These are phyloP conservation scores for Sterrhoptilus dennistouni DNA, from an alignment of 2,113 vertebrate genomes.

Conservation along the genomic window DNA sequence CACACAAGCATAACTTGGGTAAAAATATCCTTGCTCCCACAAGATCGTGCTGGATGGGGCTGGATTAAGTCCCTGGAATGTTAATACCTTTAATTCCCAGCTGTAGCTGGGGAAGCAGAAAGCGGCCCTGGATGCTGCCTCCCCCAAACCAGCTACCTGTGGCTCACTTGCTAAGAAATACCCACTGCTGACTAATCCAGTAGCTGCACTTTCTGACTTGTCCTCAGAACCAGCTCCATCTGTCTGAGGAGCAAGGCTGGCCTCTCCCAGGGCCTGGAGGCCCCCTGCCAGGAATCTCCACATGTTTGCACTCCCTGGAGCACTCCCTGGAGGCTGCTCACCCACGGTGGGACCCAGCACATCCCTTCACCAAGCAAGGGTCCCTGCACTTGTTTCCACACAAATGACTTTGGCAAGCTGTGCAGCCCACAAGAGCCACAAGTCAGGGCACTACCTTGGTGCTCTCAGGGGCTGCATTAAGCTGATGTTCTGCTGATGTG, in stretches of 20 bases:
- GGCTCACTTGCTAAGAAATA: neutral
- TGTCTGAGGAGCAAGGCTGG: neutral
- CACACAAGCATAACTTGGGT: neutral
- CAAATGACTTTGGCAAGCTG: neutral
- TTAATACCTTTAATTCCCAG: slow-evolving; percentile 33
- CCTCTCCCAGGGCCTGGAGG: neutral
- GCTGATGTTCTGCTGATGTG: neutral
- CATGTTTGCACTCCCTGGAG: fast-evolving
- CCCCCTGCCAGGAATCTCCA: fast-evolving
- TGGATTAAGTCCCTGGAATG: slow-evolving; percentile 31
- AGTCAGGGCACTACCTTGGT: neutral
- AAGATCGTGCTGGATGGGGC: neutral
- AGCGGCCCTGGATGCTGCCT: neutral
- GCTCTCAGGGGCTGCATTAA: neutral
- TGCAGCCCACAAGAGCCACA: neutral
- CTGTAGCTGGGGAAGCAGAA: neutral
- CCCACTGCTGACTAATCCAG: neutral
- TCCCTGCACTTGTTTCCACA: neutral
- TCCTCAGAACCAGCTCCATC: neutral
- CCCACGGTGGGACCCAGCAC: fast-evolving
- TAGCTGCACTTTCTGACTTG: fast-evolving
- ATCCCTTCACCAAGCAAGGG: fast-evolving
- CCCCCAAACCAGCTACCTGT: neutral
- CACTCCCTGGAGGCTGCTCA: neutral
- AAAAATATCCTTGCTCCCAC: neutral